Conservation (phyloP, 2,888 invertebrate species). For the Corythucha ciliata region DNA sequence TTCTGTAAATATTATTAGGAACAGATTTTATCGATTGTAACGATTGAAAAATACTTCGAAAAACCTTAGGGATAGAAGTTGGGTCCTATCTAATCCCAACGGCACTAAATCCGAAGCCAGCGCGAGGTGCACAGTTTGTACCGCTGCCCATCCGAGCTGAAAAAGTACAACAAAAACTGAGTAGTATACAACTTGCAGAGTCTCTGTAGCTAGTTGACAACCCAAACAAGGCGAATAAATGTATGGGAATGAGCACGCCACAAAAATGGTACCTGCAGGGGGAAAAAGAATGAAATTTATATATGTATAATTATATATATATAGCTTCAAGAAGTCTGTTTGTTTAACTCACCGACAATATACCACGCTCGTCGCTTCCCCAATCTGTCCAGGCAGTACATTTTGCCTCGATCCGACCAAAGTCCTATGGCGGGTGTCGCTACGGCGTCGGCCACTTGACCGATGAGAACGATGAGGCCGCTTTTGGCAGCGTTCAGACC, state of each 20-base stretch:
- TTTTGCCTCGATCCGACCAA: conserved; percentile 53
- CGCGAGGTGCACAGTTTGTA: conserved; percentile 86
- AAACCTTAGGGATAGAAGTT: conserved; percentile 44
- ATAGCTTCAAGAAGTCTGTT: no score
- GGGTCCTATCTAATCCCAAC: conserved; percentile 58
- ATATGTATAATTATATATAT: no score
- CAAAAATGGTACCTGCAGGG: conserved; percentile 60
- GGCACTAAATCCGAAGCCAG: conserved; percentile 74
- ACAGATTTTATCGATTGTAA: not conserved
- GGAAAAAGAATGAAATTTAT: no score
- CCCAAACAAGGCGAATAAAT: conserved; percentile 69
- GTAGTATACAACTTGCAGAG: conserved; percentile 66
- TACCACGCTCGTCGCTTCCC: conserved; percentile 34
- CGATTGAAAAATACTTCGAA: not conserved
- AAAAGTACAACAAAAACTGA: conserved; percentile 69
- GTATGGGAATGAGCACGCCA: conserved; percentile 72
- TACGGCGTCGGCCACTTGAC: conserved; percentile 52
- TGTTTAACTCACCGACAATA: conserved; percentile 30
- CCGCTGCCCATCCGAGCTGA: conserved; percentile 89
- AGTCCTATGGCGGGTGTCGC: conserved; percentile 73
- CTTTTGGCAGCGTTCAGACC: conserved; percentile 44
- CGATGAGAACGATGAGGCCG: conserved; percentile 63
- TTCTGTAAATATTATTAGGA: conserved; percentile 8
- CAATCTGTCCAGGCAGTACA: conserved; percentile 22
- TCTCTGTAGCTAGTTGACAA: conserved; percentile 53